Base-by-base conservation (phyloP, 2,113 vertebrate species). In the Pristiophorus japonicus region DNA sequence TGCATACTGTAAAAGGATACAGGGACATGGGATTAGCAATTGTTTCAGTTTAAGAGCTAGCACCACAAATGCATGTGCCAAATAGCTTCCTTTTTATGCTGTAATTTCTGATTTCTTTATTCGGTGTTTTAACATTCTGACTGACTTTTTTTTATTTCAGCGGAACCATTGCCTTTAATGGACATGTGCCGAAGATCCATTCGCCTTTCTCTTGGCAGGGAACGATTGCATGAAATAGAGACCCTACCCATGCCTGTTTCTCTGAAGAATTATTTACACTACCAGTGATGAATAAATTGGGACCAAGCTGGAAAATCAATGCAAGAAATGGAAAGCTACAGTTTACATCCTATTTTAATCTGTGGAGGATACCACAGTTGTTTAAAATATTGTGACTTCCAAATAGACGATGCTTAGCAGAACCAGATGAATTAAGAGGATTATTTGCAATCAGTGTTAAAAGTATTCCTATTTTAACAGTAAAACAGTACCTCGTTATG, bases 191-290 rank as follows among this genome's bases (percentile, higher is more conserved):
- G 99, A 96, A 98, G 99, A 97, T 98, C 98, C 67, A 98, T 99
- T 96, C 98, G 99, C 66, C 97, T 98, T 96, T 98, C 99, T 96
- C 97, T 99, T 96, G 98, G 99, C 95, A 97, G 98, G 96, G 98
- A 98, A 96, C 98, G 98, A 96, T 98, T 99, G 97, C 98, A 97
- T 96, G 98, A 99, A 97, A 99, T 99, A 97, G 97, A 98, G 97
- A 96, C 97, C 92, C 98, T 99, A 96, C 99, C 99, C 73, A 97
- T 99, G 97, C 99, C 99, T 96, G 98, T 98, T 96, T 98, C 98
- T 95, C 98, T 99, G 96, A 99, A 99, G 97, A 99, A 99, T 98
- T 99, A 99, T 97, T 98, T 99, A 97, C 99, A 99, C 96, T 99
- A 99, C 98, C 99, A 99, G 97, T 99, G 98, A 99, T 95, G 96